Percentiles rank a stretch among this genome's conserved stretches.
Evolutionary conservation across 2,888 invertebrate genomes (phyloP).

Genomic region (Drosophila meridiana): DNA sequence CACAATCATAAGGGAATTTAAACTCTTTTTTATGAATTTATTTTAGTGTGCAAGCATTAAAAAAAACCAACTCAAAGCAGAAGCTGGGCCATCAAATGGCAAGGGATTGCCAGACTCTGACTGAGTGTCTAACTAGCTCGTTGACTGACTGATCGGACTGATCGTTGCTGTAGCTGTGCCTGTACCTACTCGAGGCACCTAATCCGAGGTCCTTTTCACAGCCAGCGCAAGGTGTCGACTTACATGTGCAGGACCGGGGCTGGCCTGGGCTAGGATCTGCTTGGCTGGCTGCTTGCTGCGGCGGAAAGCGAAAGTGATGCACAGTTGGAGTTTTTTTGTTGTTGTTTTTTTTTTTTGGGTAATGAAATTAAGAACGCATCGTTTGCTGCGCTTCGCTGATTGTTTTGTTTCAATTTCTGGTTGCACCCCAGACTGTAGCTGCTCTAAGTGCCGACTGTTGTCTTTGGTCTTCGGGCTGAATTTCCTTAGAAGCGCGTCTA

Average conservation of each 20-base stretch:
- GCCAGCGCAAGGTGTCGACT: slow-evolving; percentile 66
- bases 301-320: slow-evolving; percentile 73
- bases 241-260: slow-evolving; percentile 60
- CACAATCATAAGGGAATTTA: slow-evolving; percentile 25
- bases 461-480: slow-evolving; percentile 28
- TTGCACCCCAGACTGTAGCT: slow-evolving; percentile 62
- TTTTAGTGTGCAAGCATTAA: slow-evolving; percentile 45
- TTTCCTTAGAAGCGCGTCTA: slow-evolving; percentile 56
- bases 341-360: slow-evolving; percentile 49
- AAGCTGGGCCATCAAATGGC: slow-evolving; percentile 10
- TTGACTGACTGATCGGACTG: slow-evolving; percentile 9
- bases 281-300: slow-evolving; percentile 9
- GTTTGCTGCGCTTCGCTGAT: slow-evolving; percentile 77
- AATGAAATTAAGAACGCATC: slow-evolving; percentile 82
- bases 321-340: slow-evolving; percentile 56
- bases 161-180: slow-evolving; percentile 21
- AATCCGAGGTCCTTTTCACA: slow-evolving; percentile 5
- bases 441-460: slow-evolving; percentile 50
- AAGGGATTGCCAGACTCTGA: slow-evolving; percentile 8
- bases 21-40: slow-evolving; percentile 47
- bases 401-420: slow-evolving; percentile 79
- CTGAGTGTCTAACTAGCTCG: slow-evolving; percentile 28
- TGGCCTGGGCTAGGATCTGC: slow-evolving; percentile 24
- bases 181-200: slow-evolving; percentile 10
- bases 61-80: slow-evolving; percentile 26